phyloP scores from a whole-genome alignment of 2,113 vertebrate genomes.

The Oryzias melastigma region DNA sequence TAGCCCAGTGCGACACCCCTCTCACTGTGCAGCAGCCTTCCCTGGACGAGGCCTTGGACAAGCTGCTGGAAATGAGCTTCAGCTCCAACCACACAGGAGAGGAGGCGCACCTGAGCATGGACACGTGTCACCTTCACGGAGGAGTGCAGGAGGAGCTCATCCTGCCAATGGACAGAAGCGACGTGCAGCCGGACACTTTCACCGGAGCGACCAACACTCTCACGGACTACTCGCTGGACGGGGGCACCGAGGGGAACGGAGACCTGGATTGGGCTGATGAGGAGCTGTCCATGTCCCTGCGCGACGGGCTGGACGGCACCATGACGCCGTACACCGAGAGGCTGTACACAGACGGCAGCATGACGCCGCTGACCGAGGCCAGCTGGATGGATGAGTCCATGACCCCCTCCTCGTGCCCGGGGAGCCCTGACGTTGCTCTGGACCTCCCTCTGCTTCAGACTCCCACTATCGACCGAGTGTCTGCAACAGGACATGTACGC shows the following conservation, averaged over 20 bases:
- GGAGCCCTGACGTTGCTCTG: constrained; percentile 64
- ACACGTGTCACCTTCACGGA: constrained; percentile 14
- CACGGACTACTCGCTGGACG: constrained; percentile 64
- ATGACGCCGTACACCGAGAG: constrained; percentile 76
- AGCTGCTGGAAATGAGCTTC: constrained; percentile 75
- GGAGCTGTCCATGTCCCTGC: constrained; percentile 72
- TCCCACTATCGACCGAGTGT: constrained; percentile 82
- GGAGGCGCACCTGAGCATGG: constrained; percentile 20
- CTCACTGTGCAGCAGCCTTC: constrained; percentile 54
- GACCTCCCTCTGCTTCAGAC: constrained; percentile 75
- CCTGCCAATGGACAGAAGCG: constrained; percentile 70
- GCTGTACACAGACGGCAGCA: constrained; percentile 66
- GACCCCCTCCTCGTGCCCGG: constrained; percentile 63
- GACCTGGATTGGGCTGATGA: constrained; percentile 78
- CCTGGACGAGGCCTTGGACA: constrained; percentile 76
- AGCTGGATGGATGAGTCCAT: constrained; percentile 76
- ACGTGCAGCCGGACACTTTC: constrained; percentile 77
- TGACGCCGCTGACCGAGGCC: constrained; percentile 77
- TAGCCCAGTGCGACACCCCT: constrained; percentile 30
- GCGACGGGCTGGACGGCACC: constrained; percentile 60
- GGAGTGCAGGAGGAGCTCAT: constrained; percentile 68
- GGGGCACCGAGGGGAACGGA: constrained; percentile 69
- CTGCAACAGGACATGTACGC: constrained; percentile 93
- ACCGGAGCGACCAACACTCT: constrained; percentile 42
- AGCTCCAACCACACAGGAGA: constrained; percentile 19